These are phyloP conservation scores for Acrossocheilus wenchowensis DNA, from an alignment of 2,797 vertebrate species.

Conservation along the genomic window DNA sequence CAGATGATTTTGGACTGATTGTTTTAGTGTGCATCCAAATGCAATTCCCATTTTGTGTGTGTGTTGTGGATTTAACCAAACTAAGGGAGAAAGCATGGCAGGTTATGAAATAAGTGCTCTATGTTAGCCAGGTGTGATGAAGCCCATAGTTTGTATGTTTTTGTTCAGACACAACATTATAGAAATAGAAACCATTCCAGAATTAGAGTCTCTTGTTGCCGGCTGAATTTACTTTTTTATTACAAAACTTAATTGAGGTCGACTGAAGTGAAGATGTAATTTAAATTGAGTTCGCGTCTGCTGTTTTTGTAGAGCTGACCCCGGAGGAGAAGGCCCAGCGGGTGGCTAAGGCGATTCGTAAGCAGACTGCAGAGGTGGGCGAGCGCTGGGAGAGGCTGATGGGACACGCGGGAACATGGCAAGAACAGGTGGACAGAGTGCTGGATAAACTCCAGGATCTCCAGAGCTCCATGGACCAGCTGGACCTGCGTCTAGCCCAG, in stretches of 20 bases:
- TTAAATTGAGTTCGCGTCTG: neutral
- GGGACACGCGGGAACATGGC: conserved; percentile 85
- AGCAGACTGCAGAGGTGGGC: conserved; percentile 90
- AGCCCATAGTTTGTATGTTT: neutral
- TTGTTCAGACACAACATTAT: neutral
- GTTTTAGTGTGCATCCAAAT: neutral
- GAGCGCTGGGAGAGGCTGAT: conserved; percentile 93
- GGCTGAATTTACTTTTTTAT: neutral
- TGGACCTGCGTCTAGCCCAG: conserved; percentile 86
- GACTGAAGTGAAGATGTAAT: neutral
- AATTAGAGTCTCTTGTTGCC: neutral
- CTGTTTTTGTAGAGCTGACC: conserved; percentile 80
- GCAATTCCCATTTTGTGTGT: neutral
- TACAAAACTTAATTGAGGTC: neutral
- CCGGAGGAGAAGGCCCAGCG: conserved; percentile 92
- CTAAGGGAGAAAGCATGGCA: neutral
- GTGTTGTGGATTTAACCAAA: neutral
- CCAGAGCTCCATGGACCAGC: conserved; percentile 93
- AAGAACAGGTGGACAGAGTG: conserved; percentile 90
- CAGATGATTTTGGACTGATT: neutral
- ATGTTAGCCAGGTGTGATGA: neutral
- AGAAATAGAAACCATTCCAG: neutral
- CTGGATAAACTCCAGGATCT: conserved; percentile 92
- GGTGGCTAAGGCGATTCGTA: conserved; percentile 92
- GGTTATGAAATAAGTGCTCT: neutral